A percentile compares a stretch with the other conserved stretches of the same genome.
Evolutionary conservation across 2,797 vertebrate species (phyloP).

Genomic region (Harpagifer antarcticus): DNA sequence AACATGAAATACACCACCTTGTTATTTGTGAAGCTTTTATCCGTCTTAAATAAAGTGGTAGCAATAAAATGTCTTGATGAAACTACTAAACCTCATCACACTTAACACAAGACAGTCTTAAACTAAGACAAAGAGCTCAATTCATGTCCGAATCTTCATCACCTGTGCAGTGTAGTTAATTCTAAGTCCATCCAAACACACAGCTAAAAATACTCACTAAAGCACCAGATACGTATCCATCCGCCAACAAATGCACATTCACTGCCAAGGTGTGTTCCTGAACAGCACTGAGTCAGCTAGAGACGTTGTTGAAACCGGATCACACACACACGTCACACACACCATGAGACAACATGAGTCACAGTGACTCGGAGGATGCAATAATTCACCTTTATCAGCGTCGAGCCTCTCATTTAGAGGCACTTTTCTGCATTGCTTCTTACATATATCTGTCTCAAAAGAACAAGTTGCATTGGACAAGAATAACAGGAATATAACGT

Average conservation of each 20-base stretch:
- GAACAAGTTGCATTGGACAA: not conserved
- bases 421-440: not conserved
- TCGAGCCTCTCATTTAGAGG: not conserved
- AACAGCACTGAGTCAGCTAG: not conserved
- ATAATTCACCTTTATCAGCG: not conserved
- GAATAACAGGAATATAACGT: not conserved
- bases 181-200: not conserved
- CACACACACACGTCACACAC: not conserved
- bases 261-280: not conserved
- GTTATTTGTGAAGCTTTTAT: too few species aligned
- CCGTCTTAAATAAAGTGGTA: too few species aligned
- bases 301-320: not conserved
- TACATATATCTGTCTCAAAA: not conserved
- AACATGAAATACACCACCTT: too few species aligned
- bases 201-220: not conserved
- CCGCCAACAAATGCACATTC: not conserved
- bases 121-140: not conserved
- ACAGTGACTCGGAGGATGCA: not conserved
- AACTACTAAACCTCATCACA: too few species aligned
- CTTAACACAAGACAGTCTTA: too few species aligned
- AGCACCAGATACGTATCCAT: not conserved
- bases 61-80: too few species aligned
- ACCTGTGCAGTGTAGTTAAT: not conserved
- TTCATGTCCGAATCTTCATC: not conserved
- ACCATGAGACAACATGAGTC: constrained; percentile 1